phyloP scores from a whole-genome alignment of 2,113 vertebrate genomes.

The Dinomys branickii region DNA sequence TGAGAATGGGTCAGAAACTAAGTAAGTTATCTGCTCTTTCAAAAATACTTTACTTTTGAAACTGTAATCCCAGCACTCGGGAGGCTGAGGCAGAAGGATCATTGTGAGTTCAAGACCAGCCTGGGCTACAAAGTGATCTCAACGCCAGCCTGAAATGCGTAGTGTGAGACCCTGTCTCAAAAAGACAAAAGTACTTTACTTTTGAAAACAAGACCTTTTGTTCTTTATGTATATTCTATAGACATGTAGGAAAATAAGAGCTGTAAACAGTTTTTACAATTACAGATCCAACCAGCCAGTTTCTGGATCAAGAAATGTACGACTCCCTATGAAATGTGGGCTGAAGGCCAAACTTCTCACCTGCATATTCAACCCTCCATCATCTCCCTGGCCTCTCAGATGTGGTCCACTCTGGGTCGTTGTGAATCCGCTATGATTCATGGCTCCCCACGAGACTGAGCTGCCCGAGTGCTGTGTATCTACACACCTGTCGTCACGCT shows the following conservation, averaged over 20 bases:
- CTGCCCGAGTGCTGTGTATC: neutral
- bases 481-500: neutral
- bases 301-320: constrained; percentile 26
- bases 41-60: neutral
- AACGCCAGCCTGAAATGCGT: too few species aligned
- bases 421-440: neutral
- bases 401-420: neutral
- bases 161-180: too few species aligned
- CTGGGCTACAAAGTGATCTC: too few species aligned
- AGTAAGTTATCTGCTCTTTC: neutral
- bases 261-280: neutral
- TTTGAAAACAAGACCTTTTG: neutral
- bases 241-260: neutral
- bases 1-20: constrained; percentile 17
- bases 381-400: neutral
- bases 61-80: too few species aligned
- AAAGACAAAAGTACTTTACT: too few species aligned
- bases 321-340: neutral
- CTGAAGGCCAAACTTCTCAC: neutral
- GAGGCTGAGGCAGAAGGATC: too few species aligned
- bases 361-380: neutral
- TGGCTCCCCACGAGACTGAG: neutral
- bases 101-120: too few species aligned
- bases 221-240: constrained; percentile 14
- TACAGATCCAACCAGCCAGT: neutral